These are phyloP conservation scores for Eledone cirrhosa DNA, from an alignment of 2,888 invertebrate genomes.

Conservation along the genomic window DNA sequence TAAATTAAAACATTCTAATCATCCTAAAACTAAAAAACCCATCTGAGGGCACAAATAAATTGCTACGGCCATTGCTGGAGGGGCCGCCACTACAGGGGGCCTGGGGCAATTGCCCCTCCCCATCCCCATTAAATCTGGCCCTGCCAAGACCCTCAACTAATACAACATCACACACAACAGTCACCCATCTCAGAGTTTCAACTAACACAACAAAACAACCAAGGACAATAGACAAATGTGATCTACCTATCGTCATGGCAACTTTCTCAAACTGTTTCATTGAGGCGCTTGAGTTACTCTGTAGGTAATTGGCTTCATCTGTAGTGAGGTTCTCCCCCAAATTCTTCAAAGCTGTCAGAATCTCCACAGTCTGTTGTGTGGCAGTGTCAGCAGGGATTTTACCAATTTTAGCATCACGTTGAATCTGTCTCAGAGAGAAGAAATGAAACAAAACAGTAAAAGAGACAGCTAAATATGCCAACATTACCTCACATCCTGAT, in stretches of 20 bases:
- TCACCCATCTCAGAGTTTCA: no score
- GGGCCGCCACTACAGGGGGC: no score
- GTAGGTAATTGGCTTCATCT: conserved; percentile 66
- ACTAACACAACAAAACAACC: background rate
- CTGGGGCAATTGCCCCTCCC: no score
- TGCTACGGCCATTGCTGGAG: no score
- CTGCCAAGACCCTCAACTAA: no score
- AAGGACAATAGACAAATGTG: background rate
- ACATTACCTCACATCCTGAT: no score
- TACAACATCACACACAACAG: no score
- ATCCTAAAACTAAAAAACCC: no score
- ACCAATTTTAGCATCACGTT: conserved; percentile 74
- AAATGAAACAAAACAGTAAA: background rate
- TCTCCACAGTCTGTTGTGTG: conserved; percentile 71
- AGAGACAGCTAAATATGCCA: no score
- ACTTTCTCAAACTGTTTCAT: conserved; percentile 68
- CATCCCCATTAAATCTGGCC: no score
- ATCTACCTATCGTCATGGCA: conserved; percentile 59
- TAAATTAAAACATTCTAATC: no score
- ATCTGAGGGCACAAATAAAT: no score
- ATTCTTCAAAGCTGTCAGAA: conserved; percentile 69
- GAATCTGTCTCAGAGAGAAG: conserved; percentile 60
- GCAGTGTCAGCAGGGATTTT: conserved; percentile 70
- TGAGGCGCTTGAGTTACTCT: conserved; percentile 63
- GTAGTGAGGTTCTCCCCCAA: conserved; percentile 66